A percentile compares a stretch with the other conserved stretches of the same genome.
Conservation (phyloP, 2,888 invertebrate genomes). For the Silvanus unidentatus region DNA sequence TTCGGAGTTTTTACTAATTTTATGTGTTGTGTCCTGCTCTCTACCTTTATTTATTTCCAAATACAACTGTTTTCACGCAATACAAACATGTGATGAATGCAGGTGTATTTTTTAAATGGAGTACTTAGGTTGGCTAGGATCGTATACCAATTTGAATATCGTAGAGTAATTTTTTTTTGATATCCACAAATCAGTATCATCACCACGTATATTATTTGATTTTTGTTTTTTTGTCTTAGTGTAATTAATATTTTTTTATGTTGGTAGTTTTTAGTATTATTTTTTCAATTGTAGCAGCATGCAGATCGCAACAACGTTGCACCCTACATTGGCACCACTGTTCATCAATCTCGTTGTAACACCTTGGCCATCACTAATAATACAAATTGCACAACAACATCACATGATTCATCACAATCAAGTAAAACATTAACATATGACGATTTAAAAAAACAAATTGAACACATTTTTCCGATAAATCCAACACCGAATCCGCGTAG, state of each 20-base stretch:
- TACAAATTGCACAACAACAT: conserved; percentile 12
- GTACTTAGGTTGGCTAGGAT: too few species aligned
- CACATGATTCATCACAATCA: conserved; percentile 14
- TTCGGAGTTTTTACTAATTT: conserved; percentile 1
- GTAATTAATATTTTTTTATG: conserved; percentile 5
- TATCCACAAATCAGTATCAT: too few species aligned
- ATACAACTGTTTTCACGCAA: too few species aligned
- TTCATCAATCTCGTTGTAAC: conserved; percentile 8
- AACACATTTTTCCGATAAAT: conserved; percentile 38
- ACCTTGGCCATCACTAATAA: conserved; percentile 10
- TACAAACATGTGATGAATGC: too few species aligned
- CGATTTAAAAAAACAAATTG: conserved; percentile 41
- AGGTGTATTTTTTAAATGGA: too few species aligned
- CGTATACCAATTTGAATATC: too few species aligned
- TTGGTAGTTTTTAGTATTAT: conserved; percentile 27
- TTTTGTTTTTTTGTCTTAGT: conserved; percentile 6
- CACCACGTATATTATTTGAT: not conserved
- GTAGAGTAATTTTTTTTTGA: too few species aligned
- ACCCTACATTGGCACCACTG: conserved; percentile 37
- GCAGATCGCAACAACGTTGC: conserved; percentile 31
- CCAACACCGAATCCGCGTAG: conserved; percentile 24
- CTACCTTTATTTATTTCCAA: not conserved
- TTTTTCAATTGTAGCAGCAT: conserved; percentile 44
- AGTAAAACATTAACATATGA: conserved; percentile 39
- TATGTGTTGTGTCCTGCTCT: conserved; percentile 1